Conservation (phyloP, 2,797 vertebrate genomes). For the Gastrophryne carolinensis region DNA sequence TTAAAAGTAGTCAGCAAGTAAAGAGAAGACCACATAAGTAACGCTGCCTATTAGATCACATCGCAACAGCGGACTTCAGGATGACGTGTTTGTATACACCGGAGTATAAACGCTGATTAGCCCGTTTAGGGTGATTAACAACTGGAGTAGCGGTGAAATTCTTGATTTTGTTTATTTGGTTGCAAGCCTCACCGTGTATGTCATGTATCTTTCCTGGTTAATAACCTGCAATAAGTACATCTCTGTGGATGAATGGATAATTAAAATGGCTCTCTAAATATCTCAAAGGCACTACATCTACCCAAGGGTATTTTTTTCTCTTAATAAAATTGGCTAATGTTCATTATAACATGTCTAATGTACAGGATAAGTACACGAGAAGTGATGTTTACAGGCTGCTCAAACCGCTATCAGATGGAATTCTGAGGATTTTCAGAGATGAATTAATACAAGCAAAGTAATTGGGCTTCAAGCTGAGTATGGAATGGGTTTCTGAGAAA, state of each 20-base stretch:
- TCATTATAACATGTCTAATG: slow-evolving; percentile 33
- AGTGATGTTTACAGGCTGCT: background rate
- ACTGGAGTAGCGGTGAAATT: slow-evolving; percentile 59
- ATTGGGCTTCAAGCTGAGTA: background rate
- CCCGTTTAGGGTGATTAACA: slow-evolving; percentile 58
- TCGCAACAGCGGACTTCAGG: slow-evolving; percentile 54
- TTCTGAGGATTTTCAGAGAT: background rate
- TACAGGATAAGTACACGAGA: slow-evolving; percentile 15
- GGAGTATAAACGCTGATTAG: slow-evolving; percentile 58
- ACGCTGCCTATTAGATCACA: slow-evolving; percentile 54
- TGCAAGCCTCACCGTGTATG: slow-evolving; percentile 28
- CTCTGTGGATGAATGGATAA: slow-evolving; percentile 22
- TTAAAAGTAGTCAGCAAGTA: slow-evolving; percentile 68
- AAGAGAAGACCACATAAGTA: slow-evolving; percentile 59
- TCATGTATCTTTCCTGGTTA: slow-evolving; percentile 36
- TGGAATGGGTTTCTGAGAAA: slow-evolving; percentile 7
- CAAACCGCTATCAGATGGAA: slow-evolving; percentile 1
- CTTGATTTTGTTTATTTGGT: slow-evolving; percentile 52
- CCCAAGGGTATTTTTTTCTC: slow-evolving; percentile 23
- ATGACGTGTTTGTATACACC: slow-evolving; percentile 46
- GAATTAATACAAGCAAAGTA: slow-evolving; percentile 17
- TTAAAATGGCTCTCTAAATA: slow-evolving; percentile 44
- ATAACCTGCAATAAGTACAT: slow-evolving; percentile 47
- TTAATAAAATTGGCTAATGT: slow-evolving; percentile 23
- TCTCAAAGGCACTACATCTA: slow-evolving; percentile 31